Evolutionary conservation across 2,113 vertebrate genomes (phyloP).

Genomic region (Ctenomys sociabilis): DNA sequence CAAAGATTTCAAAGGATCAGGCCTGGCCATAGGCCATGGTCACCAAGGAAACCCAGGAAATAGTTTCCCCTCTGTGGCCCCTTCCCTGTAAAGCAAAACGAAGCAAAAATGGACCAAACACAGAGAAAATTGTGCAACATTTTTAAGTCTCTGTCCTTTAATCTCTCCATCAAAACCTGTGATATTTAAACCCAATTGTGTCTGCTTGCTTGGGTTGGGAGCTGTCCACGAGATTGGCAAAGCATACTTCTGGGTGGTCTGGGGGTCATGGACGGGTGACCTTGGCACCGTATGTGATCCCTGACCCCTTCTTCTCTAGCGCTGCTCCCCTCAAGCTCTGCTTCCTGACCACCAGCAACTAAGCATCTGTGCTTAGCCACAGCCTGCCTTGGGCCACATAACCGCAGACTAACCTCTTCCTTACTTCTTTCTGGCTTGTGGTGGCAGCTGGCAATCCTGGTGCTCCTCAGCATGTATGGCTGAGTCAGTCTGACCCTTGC

Average conservation of each 20-base stretch:
- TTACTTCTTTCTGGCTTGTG: background rate
- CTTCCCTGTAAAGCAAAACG: background rate
- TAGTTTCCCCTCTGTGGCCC: fast-evolving
- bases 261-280: background rate
- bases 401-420: background rate
- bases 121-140: background rate
- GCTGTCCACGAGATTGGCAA: background rate
- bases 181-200: background rate
- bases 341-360: background rate
- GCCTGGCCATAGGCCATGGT: background rate
- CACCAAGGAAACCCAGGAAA: background rate
- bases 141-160: background rate
- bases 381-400: background rate
- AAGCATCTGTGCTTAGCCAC: background rate
- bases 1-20: background rate
- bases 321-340: background rate
- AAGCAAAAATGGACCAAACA: background rate
- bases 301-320: background rate
- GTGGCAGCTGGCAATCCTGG: background rate
- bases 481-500: background rate
- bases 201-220: background rate
- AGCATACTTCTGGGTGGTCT: background rate
- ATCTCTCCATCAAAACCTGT: background rate
- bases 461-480: background rate
- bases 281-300: background rate